Evolutionary conservation across 2,113 vertebrate genomes (phyloP).

Genomic region (Dasyornis broadbenti): DNA sequence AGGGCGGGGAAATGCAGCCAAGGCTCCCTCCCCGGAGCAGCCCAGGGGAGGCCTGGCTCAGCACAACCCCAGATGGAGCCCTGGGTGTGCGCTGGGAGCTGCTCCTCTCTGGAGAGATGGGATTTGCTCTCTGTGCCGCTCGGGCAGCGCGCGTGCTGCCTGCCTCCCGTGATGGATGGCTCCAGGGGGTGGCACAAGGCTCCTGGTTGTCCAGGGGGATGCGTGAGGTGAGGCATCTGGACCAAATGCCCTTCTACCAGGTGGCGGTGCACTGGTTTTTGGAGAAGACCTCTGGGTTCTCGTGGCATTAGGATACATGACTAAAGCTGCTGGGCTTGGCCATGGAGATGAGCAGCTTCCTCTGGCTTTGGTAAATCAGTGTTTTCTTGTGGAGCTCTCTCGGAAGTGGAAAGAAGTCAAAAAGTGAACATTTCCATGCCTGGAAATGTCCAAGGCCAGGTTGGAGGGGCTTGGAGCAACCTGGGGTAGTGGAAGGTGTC

Average conservation of each 20-base stretch:
- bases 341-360: not conserved
- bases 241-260: not conserved
- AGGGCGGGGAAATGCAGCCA: slow-evolving; percentile 1
- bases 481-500: not conserved
- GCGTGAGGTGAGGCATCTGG: not conserved
- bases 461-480: not conserved
- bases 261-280: not conserved
- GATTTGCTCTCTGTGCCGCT: not conserved
- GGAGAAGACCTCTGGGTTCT: not conserved
- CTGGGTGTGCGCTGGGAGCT: not conserved
- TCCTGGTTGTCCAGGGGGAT: not conserved
- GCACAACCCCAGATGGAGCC: slow-evolving; percentile 20
- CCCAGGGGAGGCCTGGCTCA: slow-evolving; percentile 22
- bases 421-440: not conserved
- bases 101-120: not conserved
- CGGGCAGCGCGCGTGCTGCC: not conserved
- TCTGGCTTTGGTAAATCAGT: not conserved
- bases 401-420: not conserved
- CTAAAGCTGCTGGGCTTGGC: not conserved
- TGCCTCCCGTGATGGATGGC: not conserved
- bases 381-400: not conserved
- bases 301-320: not conserved
- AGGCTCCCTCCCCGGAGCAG: not conserved
- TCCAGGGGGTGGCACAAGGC: not conserved
- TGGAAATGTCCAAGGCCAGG: not conserved